Evolutionary conservation across 2,113 vertebrate genomes (phyloP).

Genomic region (Paedocypris sp.): DNA sequence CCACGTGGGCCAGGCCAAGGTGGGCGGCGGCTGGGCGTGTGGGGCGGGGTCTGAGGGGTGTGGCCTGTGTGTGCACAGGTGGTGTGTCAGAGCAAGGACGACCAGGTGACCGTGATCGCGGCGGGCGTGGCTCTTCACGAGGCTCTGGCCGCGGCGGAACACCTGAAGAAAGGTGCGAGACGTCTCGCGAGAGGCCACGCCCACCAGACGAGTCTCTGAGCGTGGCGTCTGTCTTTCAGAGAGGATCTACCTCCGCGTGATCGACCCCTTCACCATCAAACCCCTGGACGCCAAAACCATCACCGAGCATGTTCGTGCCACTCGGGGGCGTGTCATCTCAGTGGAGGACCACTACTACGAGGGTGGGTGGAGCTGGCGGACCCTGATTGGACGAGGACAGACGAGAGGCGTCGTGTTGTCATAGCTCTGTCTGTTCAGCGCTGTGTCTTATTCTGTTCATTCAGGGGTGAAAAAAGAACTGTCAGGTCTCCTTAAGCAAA

Average conservation of each 20-base stretch:
- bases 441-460: slow-evolving; percentile 31
- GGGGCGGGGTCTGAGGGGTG: too few relatives aligned
- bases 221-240: slow-evolving; percentile 53
- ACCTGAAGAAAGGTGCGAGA: slow-evolving; percentile 85
- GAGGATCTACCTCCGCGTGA: slow-evolving; percentile 71
- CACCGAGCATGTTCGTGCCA: slow-evolving; percentile 73
- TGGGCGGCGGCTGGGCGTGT: too few relatives aligned
- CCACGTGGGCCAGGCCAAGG: slow-evolving; percentile 86
- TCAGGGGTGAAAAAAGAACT: slow-evolving; percentile 39
- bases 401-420: slow-evolving; percentile 17
- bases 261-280: slow-evolving; percentile 91
- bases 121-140: slow-evolving; percentile 87
- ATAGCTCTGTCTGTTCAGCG: background rate
- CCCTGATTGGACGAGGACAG: slow-evolving; percentile 37
- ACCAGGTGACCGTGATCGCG: slow-evolving; percentile 84
- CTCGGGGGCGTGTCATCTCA: slow-evolving; percentile 80
- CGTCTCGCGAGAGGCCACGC: too few relatives aligned
- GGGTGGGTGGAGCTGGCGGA: slow-evolving; percentile 58
- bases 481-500: slow-evolving; percentile 59
- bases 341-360: slow-evolving; percentile 93
- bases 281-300: slow-evolving; percentile 85
- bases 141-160: slow-evolving; percentile 78
- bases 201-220: too few relatives aligned
- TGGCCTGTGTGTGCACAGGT: slow-evolving; percentile 68
- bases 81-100: slow-evolving; percentile 79